Conservation (phyloP, 2,797 vertebrate genomes). For the Clarias platycephalus region DNA sequence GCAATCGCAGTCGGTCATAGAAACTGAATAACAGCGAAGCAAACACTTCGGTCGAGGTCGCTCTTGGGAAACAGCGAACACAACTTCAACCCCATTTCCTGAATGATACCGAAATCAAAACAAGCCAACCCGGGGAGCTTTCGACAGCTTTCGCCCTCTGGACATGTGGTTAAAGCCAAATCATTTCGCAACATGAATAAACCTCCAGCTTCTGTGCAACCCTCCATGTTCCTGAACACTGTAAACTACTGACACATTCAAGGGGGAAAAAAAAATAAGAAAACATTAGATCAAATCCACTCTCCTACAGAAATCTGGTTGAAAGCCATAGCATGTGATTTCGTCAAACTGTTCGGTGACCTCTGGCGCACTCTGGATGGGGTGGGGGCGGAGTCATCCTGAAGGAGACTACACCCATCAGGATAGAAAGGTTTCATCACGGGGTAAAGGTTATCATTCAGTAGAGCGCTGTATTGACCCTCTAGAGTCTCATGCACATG, state of each 20-base stretch:
- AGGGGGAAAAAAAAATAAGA: too few species aligned
- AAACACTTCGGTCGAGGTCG: background rate
- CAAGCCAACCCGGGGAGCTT: background rate
- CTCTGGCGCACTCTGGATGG: background rate
- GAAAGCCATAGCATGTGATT: background rate
- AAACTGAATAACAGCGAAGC: background rate
- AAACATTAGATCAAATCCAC: background rate
- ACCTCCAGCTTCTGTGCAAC: constrained; percentile 22
- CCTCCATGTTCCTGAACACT: background rate
- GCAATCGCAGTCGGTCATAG: background rate
- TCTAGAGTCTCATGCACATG: background rate
- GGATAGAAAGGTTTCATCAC: background rate
- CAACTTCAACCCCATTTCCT: constrained; percentile 24
- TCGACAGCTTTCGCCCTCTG: constrained; percentile 10
- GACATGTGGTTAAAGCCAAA: constrained; percentile 8
- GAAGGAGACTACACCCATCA: background rate
- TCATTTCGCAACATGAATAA: constrained; percentile 32
- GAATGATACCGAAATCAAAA: constrained; percentile 33
- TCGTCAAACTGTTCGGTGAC: background rate
- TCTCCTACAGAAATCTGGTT: background rate
- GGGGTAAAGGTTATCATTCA: constrained; percentile 6
- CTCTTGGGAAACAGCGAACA: background rate
- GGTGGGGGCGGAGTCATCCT: background rate
- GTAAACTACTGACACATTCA: background rate
- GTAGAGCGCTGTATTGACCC: background rate